These are phyloP conservation scores for Paralichthys olivaceus DNA, from an alignment of 2,113 vertebrate genomes.

Conservation along the genomic window DNA sequence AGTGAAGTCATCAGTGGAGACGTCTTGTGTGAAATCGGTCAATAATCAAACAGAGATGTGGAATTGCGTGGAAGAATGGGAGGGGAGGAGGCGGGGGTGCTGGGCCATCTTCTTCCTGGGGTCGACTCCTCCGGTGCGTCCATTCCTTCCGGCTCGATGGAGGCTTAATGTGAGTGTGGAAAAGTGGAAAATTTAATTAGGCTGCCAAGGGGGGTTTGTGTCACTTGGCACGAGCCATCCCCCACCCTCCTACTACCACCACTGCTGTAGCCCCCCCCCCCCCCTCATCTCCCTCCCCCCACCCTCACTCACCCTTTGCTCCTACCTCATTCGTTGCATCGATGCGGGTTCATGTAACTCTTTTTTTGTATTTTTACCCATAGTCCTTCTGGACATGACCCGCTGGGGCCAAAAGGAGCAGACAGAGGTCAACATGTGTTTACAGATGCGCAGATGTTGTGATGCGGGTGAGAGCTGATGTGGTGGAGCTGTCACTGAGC, in stretches of 20 bases:
- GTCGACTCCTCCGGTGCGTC: constrained; percentile 73
- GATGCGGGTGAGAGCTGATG: constrained; percentile 27
- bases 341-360: background rate
- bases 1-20: background rate
- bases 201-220: constrained; percentile 84
- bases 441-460: constrained; percentile 37
- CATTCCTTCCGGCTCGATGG: constrained; percentile 79
- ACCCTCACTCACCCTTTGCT: constrained; percentile 42
- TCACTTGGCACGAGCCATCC: constrained; percentile 75
- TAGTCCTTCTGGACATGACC: constrained; percentile 50
- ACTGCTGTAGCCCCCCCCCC: background rate
- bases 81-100: background rate
- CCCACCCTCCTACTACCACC: constrained; percentile 27
- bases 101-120: constrained; percentile 62
- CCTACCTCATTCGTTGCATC: constrained; percentile 46
- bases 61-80: background rate
- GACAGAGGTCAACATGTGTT: constrained; percentile 54
- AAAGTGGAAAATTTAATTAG: constrained; percentile 88
- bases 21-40: background rate
- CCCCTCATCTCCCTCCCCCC: background rate
- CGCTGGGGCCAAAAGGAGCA: constrained; percentile 34
- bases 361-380: constrained; percentile 24
- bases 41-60: constrained; percentile 33
- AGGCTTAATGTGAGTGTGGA: constrained; percentile 83
- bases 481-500: constrained; percentile 21